Evolutionary conservation across 2,113 vertebrate genomes (phyloP).

Genomic region (Alethe diademata): DNA sequence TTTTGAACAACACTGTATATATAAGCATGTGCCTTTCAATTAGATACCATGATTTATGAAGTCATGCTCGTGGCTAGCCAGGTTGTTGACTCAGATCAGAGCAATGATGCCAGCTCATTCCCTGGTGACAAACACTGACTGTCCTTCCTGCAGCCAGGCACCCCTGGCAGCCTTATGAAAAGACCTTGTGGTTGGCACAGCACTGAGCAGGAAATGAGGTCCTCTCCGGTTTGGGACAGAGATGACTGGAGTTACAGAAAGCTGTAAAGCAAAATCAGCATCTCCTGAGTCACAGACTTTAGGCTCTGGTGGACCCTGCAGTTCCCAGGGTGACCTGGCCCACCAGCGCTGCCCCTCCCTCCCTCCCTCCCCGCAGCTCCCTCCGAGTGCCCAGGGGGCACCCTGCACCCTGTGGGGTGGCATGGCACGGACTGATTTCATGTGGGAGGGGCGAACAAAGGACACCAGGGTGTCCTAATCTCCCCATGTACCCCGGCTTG

Average conservation of each 20-base stretch:
- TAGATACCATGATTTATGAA: slow-evolving; percentile 43
- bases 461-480: rapidly evolving
- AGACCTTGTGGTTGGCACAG: slow-evolving; percentile 61
- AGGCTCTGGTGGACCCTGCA: background rate
- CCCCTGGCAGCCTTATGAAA: slow-evolving; percentile 58
- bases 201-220: slow-evolving; percentile 59
- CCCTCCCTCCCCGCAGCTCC: background rate
- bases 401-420: background rate
- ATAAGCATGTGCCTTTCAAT: slow-evolving; percentile 32
- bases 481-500: background rate
- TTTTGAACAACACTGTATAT: background rate
- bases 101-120: slow-evolving; percentile 59
- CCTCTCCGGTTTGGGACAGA: slow-evolving; percentile 50
- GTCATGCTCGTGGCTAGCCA: slow-evolving; percentile 42
- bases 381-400: background rate
- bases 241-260: slow-evolving; percentile 53
- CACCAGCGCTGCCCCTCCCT: background rate
- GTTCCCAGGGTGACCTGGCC: background rate
- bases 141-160: slow-evolving; percentile 50
- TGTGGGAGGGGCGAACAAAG: background rate
- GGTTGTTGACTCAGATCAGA: slow-evolving; percentile 62
- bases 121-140: slow-evolving; percentile 60
- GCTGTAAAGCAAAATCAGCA: slow-evolving; percentile 26
- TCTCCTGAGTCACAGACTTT: slow-evolving; percentile 38
- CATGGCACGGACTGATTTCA: rapidly evolving